A percentile compares a stretch with the other conserved stretches of the same genome.
Conservation (phyloP, 1,140 invertebrate genomes). For the Panagrolaimus sp. region DNA sequence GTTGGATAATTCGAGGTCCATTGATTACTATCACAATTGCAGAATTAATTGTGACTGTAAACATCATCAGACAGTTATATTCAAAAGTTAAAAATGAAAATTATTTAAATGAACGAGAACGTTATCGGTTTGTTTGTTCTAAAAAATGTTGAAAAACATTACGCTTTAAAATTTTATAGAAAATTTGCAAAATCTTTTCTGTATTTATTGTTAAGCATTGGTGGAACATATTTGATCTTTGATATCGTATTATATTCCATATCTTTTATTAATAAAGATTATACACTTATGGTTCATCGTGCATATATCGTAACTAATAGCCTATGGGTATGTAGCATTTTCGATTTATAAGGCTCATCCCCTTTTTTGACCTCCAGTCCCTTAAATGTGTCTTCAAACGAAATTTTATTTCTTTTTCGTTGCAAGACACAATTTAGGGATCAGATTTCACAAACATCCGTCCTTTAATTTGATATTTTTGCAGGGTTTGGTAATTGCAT, state of each 20-base stretch:
- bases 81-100: neutral
- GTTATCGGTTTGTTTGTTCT: neutral
- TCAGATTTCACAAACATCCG: neutral
- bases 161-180: neutral
- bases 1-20: neutral
- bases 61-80: neutral
- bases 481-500: neutral
- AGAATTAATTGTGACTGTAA: neutral
- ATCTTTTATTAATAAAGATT: neutral
- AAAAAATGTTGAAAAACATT: neutral
- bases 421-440: neutral
- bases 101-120: neutral
- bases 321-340: conserved; percentile 2
- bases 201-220: conserved; percentile 1
- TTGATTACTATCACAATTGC: neutral
- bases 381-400: neutral
- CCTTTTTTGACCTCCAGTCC: no score
- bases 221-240: neutral
- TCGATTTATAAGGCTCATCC: no score
- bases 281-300: neutral
- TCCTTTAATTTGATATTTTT: neutral
- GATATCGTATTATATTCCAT: neutral
- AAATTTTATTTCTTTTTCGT: no score
- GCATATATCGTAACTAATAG: neutral
- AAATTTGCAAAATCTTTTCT: conserved; percentile 10